These are phyloP conservation scores for Galbula dea DNA, from an alignment of 2,113 vertebrate genomes.

Conservation along the genomic window DNA sequence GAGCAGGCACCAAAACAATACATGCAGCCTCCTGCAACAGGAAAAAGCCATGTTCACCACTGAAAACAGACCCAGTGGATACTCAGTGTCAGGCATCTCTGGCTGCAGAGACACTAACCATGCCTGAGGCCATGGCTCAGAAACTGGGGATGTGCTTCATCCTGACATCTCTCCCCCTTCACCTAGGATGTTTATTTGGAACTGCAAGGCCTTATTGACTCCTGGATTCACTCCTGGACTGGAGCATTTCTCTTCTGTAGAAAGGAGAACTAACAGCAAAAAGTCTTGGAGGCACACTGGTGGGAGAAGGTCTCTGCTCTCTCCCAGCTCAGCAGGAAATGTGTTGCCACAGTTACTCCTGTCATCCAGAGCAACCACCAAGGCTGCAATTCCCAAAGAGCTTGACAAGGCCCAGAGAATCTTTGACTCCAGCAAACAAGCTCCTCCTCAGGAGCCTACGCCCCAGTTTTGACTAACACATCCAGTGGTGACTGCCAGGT, in stretches of 20 bases:
- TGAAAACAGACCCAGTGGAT: not conserved
- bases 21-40: not conserved
- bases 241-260: not conserved
- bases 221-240: no score
- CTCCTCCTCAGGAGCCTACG: not conserved
- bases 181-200: not conserved
- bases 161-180: accelerated
- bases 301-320: not conserved
- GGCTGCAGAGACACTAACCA: not conserved
- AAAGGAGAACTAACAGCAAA: not conserved
- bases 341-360: not conserved
- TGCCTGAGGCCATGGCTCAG: not conserved
- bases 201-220: not conserved
- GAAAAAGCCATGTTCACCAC: accelerated
- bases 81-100: accelerated
- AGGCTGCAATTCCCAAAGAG: not conserved
- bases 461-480: not conserved
- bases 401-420: not conserved
- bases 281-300: not conserved
- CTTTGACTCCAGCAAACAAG: not conserved
- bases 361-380: not conserved
- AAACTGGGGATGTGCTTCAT: not conserved
- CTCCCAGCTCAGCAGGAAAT: not conserved
- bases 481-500: not conserved
- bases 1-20: not conserved